These are phyloP conservation scores for Andrena camellia DNA, from an alignment of 2,888 invertebrate species.

Conservation along the genomic window DNA sequence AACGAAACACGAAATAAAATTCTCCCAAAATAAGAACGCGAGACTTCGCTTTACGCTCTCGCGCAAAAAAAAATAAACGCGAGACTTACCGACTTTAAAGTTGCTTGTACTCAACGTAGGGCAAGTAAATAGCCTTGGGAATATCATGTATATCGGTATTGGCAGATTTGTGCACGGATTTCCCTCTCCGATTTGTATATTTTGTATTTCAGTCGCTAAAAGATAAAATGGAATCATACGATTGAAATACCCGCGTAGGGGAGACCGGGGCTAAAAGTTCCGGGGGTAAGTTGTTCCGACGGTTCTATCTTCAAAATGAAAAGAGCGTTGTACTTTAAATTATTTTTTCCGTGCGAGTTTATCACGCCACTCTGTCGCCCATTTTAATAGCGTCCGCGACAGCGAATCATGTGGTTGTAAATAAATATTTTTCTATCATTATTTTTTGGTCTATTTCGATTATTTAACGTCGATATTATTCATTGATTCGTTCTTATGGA, in stretches of 20 bases:
- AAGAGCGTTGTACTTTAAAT: too few species aligned
- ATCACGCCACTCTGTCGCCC: too few species aligned
- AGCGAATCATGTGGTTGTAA: too few species aligned
- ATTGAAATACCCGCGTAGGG: background rate
- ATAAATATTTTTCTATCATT: too few species aligned
- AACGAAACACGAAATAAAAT: conserved; percentile 74
- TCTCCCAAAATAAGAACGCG: conserved; percentile 32
- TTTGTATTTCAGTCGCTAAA: conserved; percentile 98
- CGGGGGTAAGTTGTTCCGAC: too few species aligned
- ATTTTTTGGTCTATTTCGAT: too few species aligned
- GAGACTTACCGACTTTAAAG: conserved; percentile 95
- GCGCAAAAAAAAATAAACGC: conserved; percentile 5
- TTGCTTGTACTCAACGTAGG: conserved; percentile 95
- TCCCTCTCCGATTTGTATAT: conserved; percentile 98
- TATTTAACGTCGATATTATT: too few species aligned
- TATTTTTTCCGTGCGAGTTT: too few species aligned
- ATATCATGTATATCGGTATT: conserved; percentile 97
- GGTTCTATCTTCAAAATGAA: too few species aligned
- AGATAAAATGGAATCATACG: background rate
- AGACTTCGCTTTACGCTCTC: conserved; percentile 36
- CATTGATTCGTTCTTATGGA: too few species aligned
- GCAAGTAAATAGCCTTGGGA: conserved; percentile 97
- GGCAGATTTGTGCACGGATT: conserved; percentile 93
- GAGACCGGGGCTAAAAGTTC: too few species aligned
- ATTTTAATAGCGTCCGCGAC: too few species aligned